phyloP scores from a whole-genome alignment of 2,888 invertebrate species.

The Cheilosia urbana region DNA sequence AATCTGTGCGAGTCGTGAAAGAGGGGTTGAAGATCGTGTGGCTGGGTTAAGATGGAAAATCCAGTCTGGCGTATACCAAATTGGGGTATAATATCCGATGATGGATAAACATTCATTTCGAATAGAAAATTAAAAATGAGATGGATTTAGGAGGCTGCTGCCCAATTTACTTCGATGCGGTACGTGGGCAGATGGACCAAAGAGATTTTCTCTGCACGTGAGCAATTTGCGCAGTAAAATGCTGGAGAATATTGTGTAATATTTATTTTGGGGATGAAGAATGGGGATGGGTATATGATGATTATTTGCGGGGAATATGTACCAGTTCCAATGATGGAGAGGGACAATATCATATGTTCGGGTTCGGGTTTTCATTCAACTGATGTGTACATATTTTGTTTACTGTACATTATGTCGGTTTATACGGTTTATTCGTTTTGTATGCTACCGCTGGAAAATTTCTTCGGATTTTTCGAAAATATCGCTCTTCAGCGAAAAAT shows the following conservation, averaged over 20 bases:
- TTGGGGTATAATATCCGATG: constrained; percentile 60
- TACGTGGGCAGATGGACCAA: constrained; percentile 37
- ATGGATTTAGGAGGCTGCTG: constrained; percentile 44
- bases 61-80: constrained; percentile 51
- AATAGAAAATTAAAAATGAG: constrained; percentile 71
- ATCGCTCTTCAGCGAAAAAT: no score
- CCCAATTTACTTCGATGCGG: constrained; percentile 38
- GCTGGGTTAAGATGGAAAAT: constrained; percentile 25
- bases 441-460: no score
- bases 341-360: no score
- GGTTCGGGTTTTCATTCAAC: no score
- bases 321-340: no score
- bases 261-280: not conserved
- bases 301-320: no score
- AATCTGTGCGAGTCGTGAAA: not conserved
- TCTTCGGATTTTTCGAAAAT: no score
- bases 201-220: constrained; percentile 20
- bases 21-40: constrained; percentile 3
- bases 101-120: constrained; percentile 68
- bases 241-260: not conserved
- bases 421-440: no score
- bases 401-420: no score
- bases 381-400: no score
- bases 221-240: constrained; percentile 22
- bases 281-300: not conserved